Percentiles rank a stretch among this genome's conserved stretches.
Conservation (phyloP, 2,797 vertebrate species). For the Vipera latastei region DNA sequence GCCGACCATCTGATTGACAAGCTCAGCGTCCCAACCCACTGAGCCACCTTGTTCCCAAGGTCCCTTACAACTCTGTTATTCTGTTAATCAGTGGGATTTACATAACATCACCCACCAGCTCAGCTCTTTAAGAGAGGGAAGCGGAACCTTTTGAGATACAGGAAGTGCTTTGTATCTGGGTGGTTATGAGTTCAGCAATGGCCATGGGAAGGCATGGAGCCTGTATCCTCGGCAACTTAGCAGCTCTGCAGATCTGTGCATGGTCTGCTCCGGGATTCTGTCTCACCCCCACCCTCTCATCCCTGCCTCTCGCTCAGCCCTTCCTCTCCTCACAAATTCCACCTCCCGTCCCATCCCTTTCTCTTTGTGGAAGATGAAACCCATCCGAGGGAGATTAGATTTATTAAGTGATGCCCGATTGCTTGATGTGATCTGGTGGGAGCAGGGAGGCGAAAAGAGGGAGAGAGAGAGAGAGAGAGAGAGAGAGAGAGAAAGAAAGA, state of each 20-base stretch:
- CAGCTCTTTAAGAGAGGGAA: background rate
- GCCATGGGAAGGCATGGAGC: background rate
- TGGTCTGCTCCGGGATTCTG: constrained; percentile 17
- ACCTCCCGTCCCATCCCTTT: background rate
- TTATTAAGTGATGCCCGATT: constrained; percentile 60
- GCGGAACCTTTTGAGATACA: background rate
- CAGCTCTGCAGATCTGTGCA: constrained; percentile 35
- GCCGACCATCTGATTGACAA: too few relatives aligned
- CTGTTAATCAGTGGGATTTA: background rate
- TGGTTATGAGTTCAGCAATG: background rate
- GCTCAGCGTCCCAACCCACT: too few relatives aligned
- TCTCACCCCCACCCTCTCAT: background rate
- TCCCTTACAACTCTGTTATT: too few relatives aligned
- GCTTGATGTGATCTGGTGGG: constrained; percentile 35
- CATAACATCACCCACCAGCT: background rate
- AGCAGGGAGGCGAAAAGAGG: constrained; percentile 35
- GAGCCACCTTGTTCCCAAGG: too few relatives aligned
- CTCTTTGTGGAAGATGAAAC: constrained; percentile 45
- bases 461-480: constrained; percentile 27
- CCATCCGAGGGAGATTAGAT: constrained; percentile 53
- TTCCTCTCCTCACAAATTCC: background rate
- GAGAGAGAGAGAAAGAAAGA: constrained; percentile 28
- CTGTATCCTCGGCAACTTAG: constrained; percentile 16
- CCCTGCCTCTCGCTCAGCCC: background rate
- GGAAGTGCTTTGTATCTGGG: constrained; percentile 22